Evolutionary conservation across 2,888 invertebrate genomes (phyloP), one percentile per base, ranked within the genome.

Genomic region (Mesochorus sp.): DNA sequence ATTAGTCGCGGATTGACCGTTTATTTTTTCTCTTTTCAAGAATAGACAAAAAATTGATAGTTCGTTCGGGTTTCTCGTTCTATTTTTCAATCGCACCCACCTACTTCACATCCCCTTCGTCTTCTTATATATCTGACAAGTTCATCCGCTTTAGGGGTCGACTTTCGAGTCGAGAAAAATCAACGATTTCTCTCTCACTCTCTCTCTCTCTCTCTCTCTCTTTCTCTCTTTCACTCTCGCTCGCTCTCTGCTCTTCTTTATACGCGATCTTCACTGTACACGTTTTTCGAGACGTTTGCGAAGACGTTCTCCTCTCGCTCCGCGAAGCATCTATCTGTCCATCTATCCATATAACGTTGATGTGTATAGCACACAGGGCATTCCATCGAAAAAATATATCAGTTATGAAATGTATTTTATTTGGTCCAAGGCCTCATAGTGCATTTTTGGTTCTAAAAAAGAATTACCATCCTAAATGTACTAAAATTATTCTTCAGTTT

Each of bases 111-210:
- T 53, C 51, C 19, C 53, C 61, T 31, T 47, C 51, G 19, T 62
- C 24, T 21, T 44, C 53, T 57, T 66, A 76, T 55, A 55, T 28
- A 67, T 76, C 59, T 72, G 76, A 71, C 76, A 67, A 61, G 59
- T 76, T 72, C 71, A 76, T 76, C 71, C 76, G 66, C 76, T 76
- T 72, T 72, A 53, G 66, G 53, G 34, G 34, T 61, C 66, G 76
- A 76, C 71, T 72, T 72, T 72, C 34, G 21, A 61, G 59, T 70
- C 26, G 53, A 67, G 61, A 67, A 71, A 76, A 72, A 76, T 67
- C 71, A 47, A 66, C 66, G 71, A 37, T 14, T 71, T 47, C 66
- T 67, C 31, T 10, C 42, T 28, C 53, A 31, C 42, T 31, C 31
- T 31, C 10, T 1, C 31, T 10, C 21, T 12, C 67, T 26, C 21